These are phyloP conservation scores for Phasia obesa DNA, from an alignment of 2,888 invertebrate species.

Conservation along the genomic window DNA sequence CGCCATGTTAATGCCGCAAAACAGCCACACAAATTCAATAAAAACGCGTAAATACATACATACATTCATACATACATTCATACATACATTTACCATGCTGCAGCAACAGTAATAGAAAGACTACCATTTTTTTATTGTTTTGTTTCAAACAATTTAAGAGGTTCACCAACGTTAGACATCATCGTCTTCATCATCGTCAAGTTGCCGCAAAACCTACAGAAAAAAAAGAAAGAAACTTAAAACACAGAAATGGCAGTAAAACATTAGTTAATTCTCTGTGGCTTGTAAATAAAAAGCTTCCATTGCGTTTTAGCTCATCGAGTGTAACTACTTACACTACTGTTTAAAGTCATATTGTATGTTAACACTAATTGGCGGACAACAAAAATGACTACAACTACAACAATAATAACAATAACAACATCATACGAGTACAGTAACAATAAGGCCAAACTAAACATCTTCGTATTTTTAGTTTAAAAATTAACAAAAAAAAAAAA, in stretches of 20 bases:
- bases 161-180: constrained; percentile 66
- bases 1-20: constrained; percentile 70
- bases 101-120: constrained; percentile 19
- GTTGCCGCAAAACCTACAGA: constrained; percentile 39
- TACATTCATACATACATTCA: constrained; percentile 57
- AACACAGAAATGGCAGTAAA: constrained; percentile 49
- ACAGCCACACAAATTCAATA: constrained; percentile 14
- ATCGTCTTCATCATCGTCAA: constrained; percentile 58
- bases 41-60: constrained; percentile 63
- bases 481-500: constrained; percentile 26
- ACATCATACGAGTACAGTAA: constrained; percentile 39
- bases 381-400: constrained; percentile 54
- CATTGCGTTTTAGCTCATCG: constrained; percentile 60
- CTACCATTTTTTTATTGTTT: constrained; percentile 42
- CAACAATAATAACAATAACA: constrained; percentile 10
- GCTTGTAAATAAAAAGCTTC: constrained; percentile 45
- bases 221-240: constrained; percentile 1
- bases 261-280: constrained; percentile 53
- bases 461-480: constrained; percentile 38
- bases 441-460: constrained; percentile 38
- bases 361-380: constrained; percentile 70
- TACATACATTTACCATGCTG: constrained; percentile 21
- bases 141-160: constrained; percentile 43
- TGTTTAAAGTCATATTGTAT: constrained; percentile 71
- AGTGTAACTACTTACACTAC: constrained; percentile 76